Evolutionary conservation across 2,888 invertebrate genomes (phyloP), one percentile per base, ranked within the genome.

Genomic region (Helobdella robusta): DNA sequence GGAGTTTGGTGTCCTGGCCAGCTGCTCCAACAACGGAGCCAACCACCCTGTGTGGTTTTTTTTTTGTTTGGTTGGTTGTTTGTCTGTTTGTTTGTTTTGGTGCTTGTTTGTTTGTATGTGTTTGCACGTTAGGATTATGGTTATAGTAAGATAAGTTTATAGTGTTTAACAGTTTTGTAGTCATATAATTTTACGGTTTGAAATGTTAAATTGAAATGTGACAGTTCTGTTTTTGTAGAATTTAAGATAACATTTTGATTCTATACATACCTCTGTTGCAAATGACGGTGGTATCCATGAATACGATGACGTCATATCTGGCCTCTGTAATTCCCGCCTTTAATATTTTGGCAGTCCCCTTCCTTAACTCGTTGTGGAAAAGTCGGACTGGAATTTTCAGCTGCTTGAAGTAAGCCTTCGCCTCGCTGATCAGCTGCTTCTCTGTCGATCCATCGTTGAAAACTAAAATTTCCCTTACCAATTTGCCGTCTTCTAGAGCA

Each of bases 381-480:
- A 71, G 54, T 1, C 65, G 40, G 15, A 59, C 66, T 30, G 56
- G 40, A 20, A 64, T 28, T n/a, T 11, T 18, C 18, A 44, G 23
- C 4, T 25, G 23, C 15, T 64, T 34, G n/a, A 56, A 54, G 34
- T 35, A 54, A 23, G 20, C 28, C 25, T 64, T 56, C 8, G 48
- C 58, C 5, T 70, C 68, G 11, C 68, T 59, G 5, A 58, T 48
- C 18, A 72, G 66, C 35, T 70, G 65, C 46, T 70, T 61, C 36
- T 72, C 54, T 2, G 70, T 70, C 4, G 70, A 67, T 23, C 70
- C 72, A 52, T 72, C 72, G 56, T 72, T 70, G 4, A 72, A 59
- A 11, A 72, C 40, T 25, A 72, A 65, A 34, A 72, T 69, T 59
- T 72, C 72, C 6, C 68, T 63, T 15, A 68, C 20, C 5, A 54